phyloP scores from a whole-genome alignment of 2,797 vertebrate species.

The Luscinia luscinia region DNA sequence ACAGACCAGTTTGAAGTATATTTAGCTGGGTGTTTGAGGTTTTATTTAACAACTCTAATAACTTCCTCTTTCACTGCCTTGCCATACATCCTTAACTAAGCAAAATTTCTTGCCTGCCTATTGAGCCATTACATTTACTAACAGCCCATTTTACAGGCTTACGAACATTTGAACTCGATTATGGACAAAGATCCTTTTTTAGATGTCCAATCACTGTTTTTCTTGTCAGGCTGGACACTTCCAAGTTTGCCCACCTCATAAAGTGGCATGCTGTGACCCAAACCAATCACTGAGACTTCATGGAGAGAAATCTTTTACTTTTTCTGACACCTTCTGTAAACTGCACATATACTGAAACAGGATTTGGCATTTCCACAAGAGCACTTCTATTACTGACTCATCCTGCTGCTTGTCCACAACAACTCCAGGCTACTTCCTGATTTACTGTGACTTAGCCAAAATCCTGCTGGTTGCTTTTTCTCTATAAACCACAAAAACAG shows the following conservation, averaged over 20 bases:
- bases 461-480: background rate
- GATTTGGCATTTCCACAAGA: background rate
- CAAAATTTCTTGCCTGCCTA: background rate
- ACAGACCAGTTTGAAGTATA: background rate
- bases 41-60: background rate
- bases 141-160: background rate
- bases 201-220: background rate
- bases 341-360: background rate
- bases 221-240: background rate
- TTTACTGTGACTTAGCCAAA: background rate
- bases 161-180: background rate
- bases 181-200: background rate
- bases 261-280: background rate
- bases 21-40: background rate
- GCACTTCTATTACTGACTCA: background rate
- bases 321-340: background rate
- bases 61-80: constrained; percentile 15
- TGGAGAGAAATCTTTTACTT: background rate
- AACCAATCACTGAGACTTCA: background rate
- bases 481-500: background rate
- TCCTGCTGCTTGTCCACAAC: background rate
- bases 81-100: background rate
- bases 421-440: constrained; percentile 2
- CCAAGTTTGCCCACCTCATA: background rate
- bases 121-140: background rate